Conservation (phyloP, 1,140 invertebrate genomes). For the Drosophila parvula region DNA sequence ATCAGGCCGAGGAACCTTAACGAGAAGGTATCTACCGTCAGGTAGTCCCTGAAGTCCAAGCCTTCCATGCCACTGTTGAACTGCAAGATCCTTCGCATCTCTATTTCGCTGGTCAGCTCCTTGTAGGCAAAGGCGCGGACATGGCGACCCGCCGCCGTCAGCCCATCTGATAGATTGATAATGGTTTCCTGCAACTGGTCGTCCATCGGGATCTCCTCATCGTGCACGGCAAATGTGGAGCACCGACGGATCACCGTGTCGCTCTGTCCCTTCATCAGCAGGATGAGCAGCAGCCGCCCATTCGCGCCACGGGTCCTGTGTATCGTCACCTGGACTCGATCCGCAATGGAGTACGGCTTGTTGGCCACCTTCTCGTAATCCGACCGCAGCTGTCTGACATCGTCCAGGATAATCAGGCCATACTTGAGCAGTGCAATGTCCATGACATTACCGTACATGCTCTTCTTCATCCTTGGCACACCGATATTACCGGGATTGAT, state of each 20-base stretch:
- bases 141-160: conserved; percentile 28
- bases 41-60: conserved; percentile 3
- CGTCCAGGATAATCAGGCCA: background rate
- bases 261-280: conserved; percentile 46
- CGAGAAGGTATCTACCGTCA: conserved; percentile 11
- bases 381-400: conserved; percentile 27
- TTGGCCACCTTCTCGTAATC: conserved; percentile 32
- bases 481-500: conserved; percentile 26
- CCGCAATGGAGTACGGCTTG: conserved; percentile 3
- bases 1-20: conserved; percentile 55
- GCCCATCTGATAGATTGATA: background rate
- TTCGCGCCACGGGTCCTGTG: conserved; percentile 9
- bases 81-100: conserved; percentile 4
- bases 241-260: conserved; percentile 28
- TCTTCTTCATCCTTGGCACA: conserved; percentile 31
- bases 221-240: conserved; percentile 19
- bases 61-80: background rate
- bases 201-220: conserved; percentile 12
- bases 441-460: conserved; percentile 31
- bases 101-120: conserved; percentile 5
- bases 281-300: conserved; percentile 4
- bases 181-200: background rate
- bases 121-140: conserved; percentile 48
- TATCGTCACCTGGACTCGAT: conserved; percentile 48
- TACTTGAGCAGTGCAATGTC: conserved; percentile 49